Evolutionary conservation across 2,113 vertebrate species (phyloP).

Genomic region (Pedionomus torquatus): DNA sequence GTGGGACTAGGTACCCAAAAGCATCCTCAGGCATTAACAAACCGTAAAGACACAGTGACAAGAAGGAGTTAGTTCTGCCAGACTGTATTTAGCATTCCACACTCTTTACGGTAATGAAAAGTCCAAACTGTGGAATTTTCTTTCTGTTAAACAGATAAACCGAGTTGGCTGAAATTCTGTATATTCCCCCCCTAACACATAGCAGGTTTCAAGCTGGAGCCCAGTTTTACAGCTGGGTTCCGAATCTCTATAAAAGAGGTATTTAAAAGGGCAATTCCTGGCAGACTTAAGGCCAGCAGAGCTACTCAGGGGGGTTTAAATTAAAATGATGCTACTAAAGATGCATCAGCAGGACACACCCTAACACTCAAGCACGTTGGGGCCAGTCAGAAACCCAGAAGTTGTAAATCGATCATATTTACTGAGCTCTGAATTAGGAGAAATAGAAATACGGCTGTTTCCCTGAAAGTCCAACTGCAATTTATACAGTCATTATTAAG

Average conservation of each 20-base stretch:
- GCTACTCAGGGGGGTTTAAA: background rate
- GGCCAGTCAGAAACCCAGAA: background rate
- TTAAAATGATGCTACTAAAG: background rate
- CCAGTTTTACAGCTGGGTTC: background rate
- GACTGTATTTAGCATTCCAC: background rate
- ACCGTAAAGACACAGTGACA: background rate
- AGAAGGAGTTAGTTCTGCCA: background rate
- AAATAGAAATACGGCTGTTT: constrained; percentile 31
- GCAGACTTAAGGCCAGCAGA: background rate
- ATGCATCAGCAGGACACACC: background rate
- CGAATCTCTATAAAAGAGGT: background rate
- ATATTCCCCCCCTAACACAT: background rate
- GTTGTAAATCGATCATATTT: background rate
- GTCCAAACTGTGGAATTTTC: background rate
- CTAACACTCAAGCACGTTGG: background rate
- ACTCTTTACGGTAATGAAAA: background rate
- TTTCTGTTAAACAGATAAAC: background rate
- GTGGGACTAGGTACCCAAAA: background rate
- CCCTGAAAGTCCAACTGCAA: background rate
- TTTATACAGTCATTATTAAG: constrained; percentile 38
- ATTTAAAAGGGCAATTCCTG: background rate
- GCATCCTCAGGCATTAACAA: background rate
- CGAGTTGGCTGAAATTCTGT: background rate
- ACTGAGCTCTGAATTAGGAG: constrained; percentile 18
- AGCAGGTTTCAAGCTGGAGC: background rate